Evolutionary conservation across 1,140 invertebrate genomes (phyloP), one percentile per base, ranked within the genome.

Genomic region (Megalonaias nervosa): DNA sequence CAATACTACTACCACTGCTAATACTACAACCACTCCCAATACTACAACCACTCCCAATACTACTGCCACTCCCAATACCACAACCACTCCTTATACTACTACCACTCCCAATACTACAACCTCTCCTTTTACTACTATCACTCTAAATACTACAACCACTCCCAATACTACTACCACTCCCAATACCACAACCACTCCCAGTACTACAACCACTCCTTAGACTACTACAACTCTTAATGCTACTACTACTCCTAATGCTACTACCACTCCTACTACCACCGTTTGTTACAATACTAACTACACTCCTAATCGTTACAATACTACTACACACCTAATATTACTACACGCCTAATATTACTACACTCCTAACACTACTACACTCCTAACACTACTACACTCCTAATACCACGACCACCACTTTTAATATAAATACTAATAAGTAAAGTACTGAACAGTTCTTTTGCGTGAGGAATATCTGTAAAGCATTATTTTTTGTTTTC

Each of bases 191-290:
- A 71, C 68, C 58, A 71, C 68, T 71, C 13, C 68, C 56, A 71
- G 15, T 71, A 71, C 68, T 71, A 71, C 21, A 57, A 21, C 68
- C 58, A 57, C 68, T 71, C 55, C 68, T 70, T 1, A 38, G 57
- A 56, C 68, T 70, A 70, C 68, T 70, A 56, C 68, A 16, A 19
- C 68, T 70, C 1, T 21, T 57, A 70, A 38, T 70, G 9, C 68
- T 70, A 17, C 68, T 59, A 58, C 56, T 71, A 17, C 68, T 71
- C 2, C 38, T 59, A 19, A 6, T 59, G 6, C 68, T 71, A 16
- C 68, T 70, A 57, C 38, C 19, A 70, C 68, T 70, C 17, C 55
- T 70, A 57, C 68, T 70, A 58, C 68, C 48, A 57, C 68, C 15
- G 6, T 19, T 70, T 11, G 14, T 1, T 17, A 19, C 56, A 57